Base-by-base conservation (phyloP, 2,888 invertebrate genomes). In the Pyrocoelia pectoralis region DNA sequence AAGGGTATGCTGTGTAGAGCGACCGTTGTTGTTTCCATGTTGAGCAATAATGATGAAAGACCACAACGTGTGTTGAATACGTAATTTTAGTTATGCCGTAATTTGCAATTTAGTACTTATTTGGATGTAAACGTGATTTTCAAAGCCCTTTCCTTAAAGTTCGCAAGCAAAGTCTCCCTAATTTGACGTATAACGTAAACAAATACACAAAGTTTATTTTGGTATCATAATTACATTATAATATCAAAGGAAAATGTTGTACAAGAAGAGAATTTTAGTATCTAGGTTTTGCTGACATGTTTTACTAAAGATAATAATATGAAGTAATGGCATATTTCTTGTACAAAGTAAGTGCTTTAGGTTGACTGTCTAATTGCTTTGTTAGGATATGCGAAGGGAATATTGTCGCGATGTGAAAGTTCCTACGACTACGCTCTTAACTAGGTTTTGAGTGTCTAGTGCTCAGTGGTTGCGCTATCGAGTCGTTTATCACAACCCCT, bases 401-500 rank as follows among this genome's bases (percentile, higher is more conserved):
- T 41, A 63, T 63, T 59, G 55, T 59, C 49, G 29, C 58, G 40
- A 46, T 59, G 49, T 51, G 58, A 60, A 60, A 64, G 64, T 56
- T 57, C 51, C 41, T 57, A 57, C 65, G 65, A 55, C 65, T 61
- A 58, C 58, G 57, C 65, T 65, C 65, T 61, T 58, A 65, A 65
- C 61, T 65, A 61, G 57, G 50, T 58, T 65, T 65, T 58, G 55
- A 65, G 65, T 65, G 58, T 65, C 65, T 65, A 43, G 61, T 58
- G 65, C 65, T 65, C 65, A 65, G 65, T 58, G 65, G 65, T 51
- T 57, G 59, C 69, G 70, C 70, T 71, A 71, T 71, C 70, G 71
- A 68, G 73, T 73, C 73, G 76, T 74, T 75, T 76, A 76, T 75
- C 74, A 73, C 70, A 73, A 75, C 74, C 74, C 73, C 74, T 76